Conservation (phyloP, 30 jellyfish, hydroid and myxozoan species). For the Phacellophora camtschatica region DNA sequence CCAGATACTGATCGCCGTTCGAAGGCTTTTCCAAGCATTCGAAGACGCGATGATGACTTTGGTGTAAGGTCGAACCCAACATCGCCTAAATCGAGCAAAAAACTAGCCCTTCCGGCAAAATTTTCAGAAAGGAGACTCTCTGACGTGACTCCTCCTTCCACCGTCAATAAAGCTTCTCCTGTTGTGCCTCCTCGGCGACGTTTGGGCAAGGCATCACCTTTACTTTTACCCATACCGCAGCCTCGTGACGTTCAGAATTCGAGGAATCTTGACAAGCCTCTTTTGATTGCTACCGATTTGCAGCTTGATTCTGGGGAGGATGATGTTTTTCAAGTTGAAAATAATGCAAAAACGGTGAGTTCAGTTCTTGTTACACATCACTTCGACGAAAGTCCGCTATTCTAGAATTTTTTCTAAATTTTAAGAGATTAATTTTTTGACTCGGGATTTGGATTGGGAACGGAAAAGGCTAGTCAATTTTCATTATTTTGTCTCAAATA, state of each 20-base stretch:
- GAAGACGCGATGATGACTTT: constrained; percentile 35
- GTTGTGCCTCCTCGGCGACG: neutral
- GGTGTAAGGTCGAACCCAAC: neutral
- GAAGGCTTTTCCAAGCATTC: neutral
- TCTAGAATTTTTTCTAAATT: neutral
- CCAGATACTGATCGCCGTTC: constrained; percentile 26
- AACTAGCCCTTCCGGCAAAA: neutral
- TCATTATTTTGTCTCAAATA: too few species aligned
- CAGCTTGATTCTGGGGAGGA: constrained; percentile 8
- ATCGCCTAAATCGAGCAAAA: neutral
- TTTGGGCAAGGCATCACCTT: neutral
- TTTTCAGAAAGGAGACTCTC: constrained; percentile 48
- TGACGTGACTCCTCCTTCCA: constrained; percentile 34
- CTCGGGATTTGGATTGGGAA: neutral
- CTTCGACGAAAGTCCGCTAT: too few species aligned
- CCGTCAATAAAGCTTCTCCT: neutral
- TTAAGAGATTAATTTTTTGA: neutral
- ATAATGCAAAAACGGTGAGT: neutral
- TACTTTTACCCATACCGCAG: constrained; percentile 19
- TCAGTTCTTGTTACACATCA: too few species aligned
- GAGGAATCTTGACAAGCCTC: constrained; percentile 1
- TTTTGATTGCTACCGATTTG: neutral
- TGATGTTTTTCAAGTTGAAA: neutral
- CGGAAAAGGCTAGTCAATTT: too few species aligned
- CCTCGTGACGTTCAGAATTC: neutral